Conservation (phyloP, 2,888 invertebrate species). For the Thecophora atra region DNA sequence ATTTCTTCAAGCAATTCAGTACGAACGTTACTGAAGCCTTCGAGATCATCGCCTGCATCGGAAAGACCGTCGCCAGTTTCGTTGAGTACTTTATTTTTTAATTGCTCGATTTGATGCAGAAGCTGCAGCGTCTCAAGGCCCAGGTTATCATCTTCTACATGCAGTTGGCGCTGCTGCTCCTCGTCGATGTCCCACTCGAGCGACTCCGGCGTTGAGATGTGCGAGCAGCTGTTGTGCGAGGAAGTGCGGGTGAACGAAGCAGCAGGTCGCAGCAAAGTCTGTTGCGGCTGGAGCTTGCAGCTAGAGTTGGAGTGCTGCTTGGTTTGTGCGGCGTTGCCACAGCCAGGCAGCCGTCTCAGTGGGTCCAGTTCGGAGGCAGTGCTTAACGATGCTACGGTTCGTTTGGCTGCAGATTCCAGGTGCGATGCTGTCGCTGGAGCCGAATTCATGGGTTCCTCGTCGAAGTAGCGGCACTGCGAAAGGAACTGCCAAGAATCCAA, state of each 20-base stretch:
- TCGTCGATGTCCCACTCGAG: constrained; percentile 76
- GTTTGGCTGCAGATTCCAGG: not conserved
- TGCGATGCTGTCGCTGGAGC: not conserved
- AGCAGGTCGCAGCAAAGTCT: constrained; percentile 46
- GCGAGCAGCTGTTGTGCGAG: constrained; percentile 69
- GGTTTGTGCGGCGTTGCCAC: not conserved
- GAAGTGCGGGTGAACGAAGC: constrained; percentile 60
- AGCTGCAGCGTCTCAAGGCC: constrained; percentile 74
- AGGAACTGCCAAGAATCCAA: constrained; percentile 48
- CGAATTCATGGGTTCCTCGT: constrained; percentile 51
- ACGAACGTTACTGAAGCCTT: not conserved
- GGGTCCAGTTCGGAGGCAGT: constrained; percentile 1
- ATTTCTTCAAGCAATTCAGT: constrained; percentile 41
- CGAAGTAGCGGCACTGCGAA: constrained; percentile 35
- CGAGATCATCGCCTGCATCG: constrained; percentile 25
- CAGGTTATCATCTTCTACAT: constrained; percentile 67
- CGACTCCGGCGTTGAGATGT: constrained; percentile 74
- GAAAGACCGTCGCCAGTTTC: constrained; percentile 70
- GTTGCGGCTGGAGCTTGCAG: constrained; percentile 34
- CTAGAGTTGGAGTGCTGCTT: not conserved
- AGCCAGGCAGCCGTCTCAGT: not conserved
- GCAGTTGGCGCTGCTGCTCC: constrained; percentile 62
- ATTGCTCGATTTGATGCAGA: constrained; percentile 74
- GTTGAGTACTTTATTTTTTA: constrained; percentile 73
- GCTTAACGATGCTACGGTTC: constrained; percentile 13